Conservation (phyloP, 2,113 vertebrate genomes). For the Dipodomys stephensi region DNA sequence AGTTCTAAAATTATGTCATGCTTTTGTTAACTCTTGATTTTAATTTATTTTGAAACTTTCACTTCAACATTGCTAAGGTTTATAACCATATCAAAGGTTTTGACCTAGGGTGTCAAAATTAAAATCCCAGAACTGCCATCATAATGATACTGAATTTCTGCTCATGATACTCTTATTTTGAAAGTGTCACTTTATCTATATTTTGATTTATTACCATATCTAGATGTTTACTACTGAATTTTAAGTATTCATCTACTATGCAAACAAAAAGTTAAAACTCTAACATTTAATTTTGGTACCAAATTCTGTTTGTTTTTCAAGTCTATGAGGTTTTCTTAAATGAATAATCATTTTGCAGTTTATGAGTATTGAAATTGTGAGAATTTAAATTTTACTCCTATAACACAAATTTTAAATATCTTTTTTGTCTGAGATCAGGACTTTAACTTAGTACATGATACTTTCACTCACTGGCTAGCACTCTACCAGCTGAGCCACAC, state of each 20-base stretch:
- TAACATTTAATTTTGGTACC: not conserved
- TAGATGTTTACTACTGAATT: conserved; percentile 11
- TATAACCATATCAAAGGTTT: conserved; percentile 63
- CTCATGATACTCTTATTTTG: not conserved
- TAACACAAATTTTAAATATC: conserved; percentile 30
- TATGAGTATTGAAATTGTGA: not conserved
- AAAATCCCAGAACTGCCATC: conserved; percentile 55
- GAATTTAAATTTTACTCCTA: not conserved
- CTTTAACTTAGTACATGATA: too few species aligned
- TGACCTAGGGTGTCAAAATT: conserved; percentile 46
- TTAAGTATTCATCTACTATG: not conserved
- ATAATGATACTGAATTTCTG: conserved; percentile 57
- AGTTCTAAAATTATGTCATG: not conserved
- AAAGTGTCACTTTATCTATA: conserved; percentile 58
- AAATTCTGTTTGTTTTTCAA: conserved; percentile 33
- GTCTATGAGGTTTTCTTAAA: conserved; percentile 7
- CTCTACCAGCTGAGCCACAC: too few species aligned
- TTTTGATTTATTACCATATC: not conserved
- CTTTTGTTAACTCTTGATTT: conserved; percentile 54
- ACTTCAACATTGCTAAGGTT: not conserved
- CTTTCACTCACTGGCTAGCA: too few species aligned
- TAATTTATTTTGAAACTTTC: conserved; percentile 60
- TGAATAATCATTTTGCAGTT: not conserved
- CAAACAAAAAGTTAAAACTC: not conserved
- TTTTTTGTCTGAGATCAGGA: too few species aligned